Evolutionary conservation across 30 jellyfish, hydroid and myxozoan genomes (phyloP), one percentile per base, ranked within the genome.

Genomic region (Pelagia noctiluca): DNA sequence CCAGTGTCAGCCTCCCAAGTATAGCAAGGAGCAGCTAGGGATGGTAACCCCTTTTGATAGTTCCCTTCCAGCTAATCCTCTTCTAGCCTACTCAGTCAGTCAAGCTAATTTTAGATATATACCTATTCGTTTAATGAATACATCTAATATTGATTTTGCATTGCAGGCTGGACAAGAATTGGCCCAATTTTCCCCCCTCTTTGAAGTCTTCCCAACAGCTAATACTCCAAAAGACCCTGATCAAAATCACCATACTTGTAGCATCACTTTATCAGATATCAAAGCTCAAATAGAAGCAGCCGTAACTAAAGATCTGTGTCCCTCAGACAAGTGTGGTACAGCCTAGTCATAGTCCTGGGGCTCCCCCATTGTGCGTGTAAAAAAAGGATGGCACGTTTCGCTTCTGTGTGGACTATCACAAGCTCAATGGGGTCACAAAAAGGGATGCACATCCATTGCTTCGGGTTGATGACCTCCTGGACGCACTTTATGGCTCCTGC

Each of bases 381-480:
- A 75, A 75, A 54, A 75, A 75, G 75, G 76, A 50, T 71, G 72
- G 84, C 3, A 47, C 34, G 22, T 74, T 47, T 10, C 24, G 94
- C 13, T 35, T 78, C 22, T 78, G 89, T 35, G 37, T 78, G 22
- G 89, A 78, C 49, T 78, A 52, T 28, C 30, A 89, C 23, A 78
- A 65, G 36, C 36, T 78, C 70, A 78, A 78, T 35, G 72, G 71
- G 22, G 61, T 78, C 7, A 86, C 96, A 1, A 64, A 57, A 36
- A 86, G 63, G 48, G 92, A 86, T 35, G 67, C 80, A 2, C 85
- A 60, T 71, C 94, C 94, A 31, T 60, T 86, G 2, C 96, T n/a
- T n/a, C n/a, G 72, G 21, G 23, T 62, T 2, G 30, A 82, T 68
- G 90, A 82, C 65, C 37, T 19, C 7, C 37, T 83, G 18, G 88